Percentiles rank a stretch among this genome's conserved stretches.
phyloP scores from a whole-genome alignment of 2,888 invertebrate species.

The Drosophila cognata region DNA sequence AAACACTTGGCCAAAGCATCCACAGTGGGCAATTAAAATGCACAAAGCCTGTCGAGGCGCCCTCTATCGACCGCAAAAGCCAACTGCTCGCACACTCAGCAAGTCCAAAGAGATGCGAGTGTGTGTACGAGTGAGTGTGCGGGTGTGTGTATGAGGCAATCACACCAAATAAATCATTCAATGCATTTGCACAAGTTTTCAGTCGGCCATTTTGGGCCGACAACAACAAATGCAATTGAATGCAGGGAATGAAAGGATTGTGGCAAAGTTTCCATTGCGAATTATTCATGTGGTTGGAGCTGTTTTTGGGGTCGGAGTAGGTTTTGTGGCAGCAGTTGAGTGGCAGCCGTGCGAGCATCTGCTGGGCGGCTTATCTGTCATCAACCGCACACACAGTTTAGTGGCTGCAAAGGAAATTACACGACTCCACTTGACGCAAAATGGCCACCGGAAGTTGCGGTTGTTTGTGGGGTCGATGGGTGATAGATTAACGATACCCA shows the following conservation, averaged over 20 bases:
- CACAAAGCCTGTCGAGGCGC: constrained; percentile 68
- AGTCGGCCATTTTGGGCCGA: constrained; percentile 62
- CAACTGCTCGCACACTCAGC: constrained; percentile 54
- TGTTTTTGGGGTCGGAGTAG: constrained; percentile 14
- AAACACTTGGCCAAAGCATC: constrained; percentile 67
- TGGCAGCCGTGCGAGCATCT: background rate
- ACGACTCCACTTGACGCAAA: constrained; percentile 50
- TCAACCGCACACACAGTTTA: constrained; percentile 79
- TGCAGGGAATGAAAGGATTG: constrained; percentile 18
- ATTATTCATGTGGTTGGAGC: constrained; percentile 64
- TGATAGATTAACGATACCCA: constrained; percentile 8
- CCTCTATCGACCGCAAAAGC: constrained; percentile 66
- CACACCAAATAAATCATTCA: constrained; percentile 80
- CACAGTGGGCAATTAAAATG: constrained; percentile 76
- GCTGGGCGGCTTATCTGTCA: constrained; percentile 63
- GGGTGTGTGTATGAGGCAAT: constrained; percentile 62
- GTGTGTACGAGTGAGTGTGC: constrained; percentile 11
- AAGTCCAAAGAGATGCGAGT: constrained; percentile 1
- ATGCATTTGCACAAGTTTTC: constrained; percentile 68
- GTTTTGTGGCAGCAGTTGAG: background rate
- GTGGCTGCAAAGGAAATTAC: constrained; percentile 75
- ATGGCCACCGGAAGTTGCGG: constrained; percentile 56
- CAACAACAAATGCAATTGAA: background rate
- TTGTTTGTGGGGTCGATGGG: background rate
- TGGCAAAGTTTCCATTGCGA: constrained; percentile 52